Evolutionary conservation across 2,888 invertebrate species (phyloP).

Genomic region (Synanthedon tipuliformis): DNA sequence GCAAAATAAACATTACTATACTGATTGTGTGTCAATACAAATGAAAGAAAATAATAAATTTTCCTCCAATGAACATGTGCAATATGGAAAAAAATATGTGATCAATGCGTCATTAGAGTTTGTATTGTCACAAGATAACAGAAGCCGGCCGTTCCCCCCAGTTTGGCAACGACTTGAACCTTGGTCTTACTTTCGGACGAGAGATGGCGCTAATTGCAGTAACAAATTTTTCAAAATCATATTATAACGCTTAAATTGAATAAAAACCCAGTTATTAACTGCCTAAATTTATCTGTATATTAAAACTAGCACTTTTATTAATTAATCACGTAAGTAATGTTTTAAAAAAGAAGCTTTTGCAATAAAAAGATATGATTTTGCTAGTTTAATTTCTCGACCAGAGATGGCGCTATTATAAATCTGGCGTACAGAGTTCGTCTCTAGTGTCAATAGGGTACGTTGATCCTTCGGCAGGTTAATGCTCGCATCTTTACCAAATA

Average conservation of each 20-base stretch:
- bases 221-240: constrained; percentile 10
- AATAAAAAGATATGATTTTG: too few relatives aligned
- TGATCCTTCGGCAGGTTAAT: constrained; percentile 41
- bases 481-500: constrained; percentile 13
- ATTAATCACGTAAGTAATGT: too few relatives aligned
- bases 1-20: too few relatives aligned
- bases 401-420: constrained; percentile 24
- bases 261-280: too few relatives aligned
- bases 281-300: too few relatives aligned
- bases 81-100: constrained; percentile 17
- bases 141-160: constrained; percentile 41
- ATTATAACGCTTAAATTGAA: not conserved
- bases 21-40: not conserved
- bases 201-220: constrained; percentile 27
- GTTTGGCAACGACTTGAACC: constrained; percentile 58
- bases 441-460: constrained; percentile 31
- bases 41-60: not conserved
- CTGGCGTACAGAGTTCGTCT: constrained; percentile 14
- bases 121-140: constrained; percentile 8
- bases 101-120: constrained; percentile 18
- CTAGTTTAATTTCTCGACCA: constrained; percentile 4
- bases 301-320: too few relatives aligned
- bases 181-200: constrained; percentile 33
- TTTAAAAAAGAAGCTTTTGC: too few relatives aligned
- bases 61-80: not conserved